A percentile compares a stretch with the other conserved stretches of the same genome.
phyloP scores from a whole-genome alignment of 2,888 invertebrate species.

The Caenorhabditis sulstoni region DNA sequence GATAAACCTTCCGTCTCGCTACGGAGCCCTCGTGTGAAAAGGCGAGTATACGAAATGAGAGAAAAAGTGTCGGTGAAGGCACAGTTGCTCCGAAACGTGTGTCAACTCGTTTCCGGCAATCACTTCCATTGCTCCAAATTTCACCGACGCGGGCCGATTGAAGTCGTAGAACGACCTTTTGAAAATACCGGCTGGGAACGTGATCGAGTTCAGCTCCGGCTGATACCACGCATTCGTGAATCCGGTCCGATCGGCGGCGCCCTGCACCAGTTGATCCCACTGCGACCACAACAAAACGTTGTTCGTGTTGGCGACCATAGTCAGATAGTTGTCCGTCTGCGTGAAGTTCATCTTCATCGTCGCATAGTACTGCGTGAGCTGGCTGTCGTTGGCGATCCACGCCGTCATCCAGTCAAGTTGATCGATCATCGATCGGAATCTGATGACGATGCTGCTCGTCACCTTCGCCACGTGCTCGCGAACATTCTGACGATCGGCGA shows the following conservation, averaged over 20 bases:
- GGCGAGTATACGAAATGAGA: no score
- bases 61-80: no score
- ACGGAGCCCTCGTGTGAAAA: no score
- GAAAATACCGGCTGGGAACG: no score
- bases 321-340: conserved; percentile 53
- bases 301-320: conserved; percentile 48
- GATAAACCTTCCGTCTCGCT: no score
- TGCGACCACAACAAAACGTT: conserved; percentile 57
- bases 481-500: conserved; percentile 45
- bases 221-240: conserved; percentile 73
- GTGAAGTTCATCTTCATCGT: conserved; percentile 59
- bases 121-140: conserved; percentile 95
- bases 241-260: conserved; percentile 57
- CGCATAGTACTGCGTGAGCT: conserved; percentile 67
- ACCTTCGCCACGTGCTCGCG: conserved; percentile 70
- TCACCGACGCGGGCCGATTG: conserved; percentile 75
- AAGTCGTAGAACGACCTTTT: no score
- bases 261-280: conserved; percentile 58
- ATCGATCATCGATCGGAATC: conserved; percentile 75
- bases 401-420: conserved; percentile 76
- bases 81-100: conserved; percentile 97
- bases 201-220: conserved; percentile 74
- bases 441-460: conserved; percentile 65
- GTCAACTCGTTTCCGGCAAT: conserved; percentile 96
- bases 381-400: conserved; percentile 68